A percentile compares a stretch with the other conserved stretches of the same genome.
Conservation (phyloP, 2,113 vertebrate genomes). For the Hylia prasina region DNA sequence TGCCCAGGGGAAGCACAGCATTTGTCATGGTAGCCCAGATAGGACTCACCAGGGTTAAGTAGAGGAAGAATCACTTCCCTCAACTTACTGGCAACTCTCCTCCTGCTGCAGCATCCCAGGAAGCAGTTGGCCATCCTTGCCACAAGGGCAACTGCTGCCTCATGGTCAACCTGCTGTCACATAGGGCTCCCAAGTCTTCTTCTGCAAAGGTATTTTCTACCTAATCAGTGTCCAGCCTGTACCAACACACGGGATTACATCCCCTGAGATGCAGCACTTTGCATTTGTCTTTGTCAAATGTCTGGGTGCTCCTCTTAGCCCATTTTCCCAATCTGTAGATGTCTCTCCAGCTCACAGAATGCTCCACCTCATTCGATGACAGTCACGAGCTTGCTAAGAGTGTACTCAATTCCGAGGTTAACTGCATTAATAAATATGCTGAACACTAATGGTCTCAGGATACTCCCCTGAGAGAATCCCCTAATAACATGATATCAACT, state of each 20-base stretch:
- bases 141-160: background rate
- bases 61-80: background rate
- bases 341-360: background rate
- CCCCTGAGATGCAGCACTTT: background rate
- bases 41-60: background rate
- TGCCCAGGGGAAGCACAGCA: background rate
- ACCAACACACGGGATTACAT: background rate
- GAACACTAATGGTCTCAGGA: background rate
- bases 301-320: background rate
- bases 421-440: background rate
- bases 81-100: background rate
- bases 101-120: background rate
- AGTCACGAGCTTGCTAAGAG: background rate
- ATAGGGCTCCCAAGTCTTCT: background rate
- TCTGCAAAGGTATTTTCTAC: background rate
- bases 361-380: background rate
- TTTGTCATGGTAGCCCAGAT: rapidly evolving
- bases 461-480: background rate
- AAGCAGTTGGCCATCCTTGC: background rate
- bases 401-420: background rate
- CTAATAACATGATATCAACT: background rate
- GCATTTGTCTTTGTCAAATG: background rate
- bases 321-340: background rate
- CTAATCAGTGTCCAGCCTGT: background rate
- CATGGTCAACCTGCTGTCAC: background rate